Conservation (phyloP, 2,888 invertebrate species). For the Lucinisca nassula region DNA sequence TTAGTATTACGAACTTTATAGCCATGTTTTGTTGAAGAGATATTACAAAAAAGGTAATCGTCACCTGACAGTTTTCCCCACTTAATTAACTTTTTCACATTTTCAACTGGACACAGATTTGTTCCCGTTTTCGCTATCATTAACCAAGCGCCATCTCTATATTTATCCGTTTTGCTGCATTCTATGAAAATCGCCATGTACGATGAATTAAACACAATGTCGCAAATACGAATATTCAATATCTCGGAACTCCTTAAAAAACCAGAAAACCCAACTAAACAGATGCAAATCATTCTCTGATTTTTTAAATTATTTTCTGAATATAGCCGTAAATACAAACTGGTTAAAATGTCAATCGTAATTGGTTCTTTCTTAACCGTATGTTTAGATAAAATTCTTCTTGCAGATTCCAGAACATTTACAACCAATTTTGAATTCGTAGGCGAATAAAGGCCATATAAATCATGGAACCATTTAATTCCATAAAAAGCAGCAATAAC, state of each 20-base stretch:
- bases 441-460: slow-evolving; percentile 15
- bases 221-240: slow-evolving; percentile 15
- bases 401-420: slow-evolving; percentile 39
- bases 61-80: slow-evolving; percentile 19
- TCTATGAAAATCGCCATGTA: slow-evolving; percentile 23
- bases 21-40: not conserved
- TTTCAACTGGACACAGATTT: slow-evolving; percentile 13
- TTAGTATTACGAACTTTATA: slow-evolving; percentile 8
- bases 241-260: slow-evolving; percentile 38
- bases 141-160: slow-evolving; percentile 43
- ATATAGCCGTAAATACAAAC: slow-evolving; percentile 1
- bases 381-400: slow-evolving; percentile 19
- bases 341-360: not conserved
- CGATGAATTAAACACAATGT: slow-evolving; percentile 3
- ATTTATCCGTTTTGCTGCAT: too few species aligned
- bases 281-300: slow-evolving; percentile 21
- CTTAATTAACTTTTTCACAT: slow-evolving; percentile 24
- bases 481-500: slow-evolving; percentile 40
- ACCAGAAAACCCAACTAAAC: slow-evolving; percentile 14
- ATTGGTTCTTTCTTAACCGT: slow-evolving; percentile 16
- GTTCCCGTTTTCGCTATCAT: slow-evolving; percentile 23
- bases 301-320: slow-evolving; percentile 5
- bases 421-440: slow-evolving; percentile 29
- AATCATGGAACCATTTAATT: slow-evolving; percentile 33
- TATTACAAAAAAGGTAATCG: slow-evolving; percentile 46